A percentile compares a stretch with the other conserved stretches of the same genome.
Conservation (phyloP, 2,888 invertebrate species). For the Agrochola macilenta region DNA sequence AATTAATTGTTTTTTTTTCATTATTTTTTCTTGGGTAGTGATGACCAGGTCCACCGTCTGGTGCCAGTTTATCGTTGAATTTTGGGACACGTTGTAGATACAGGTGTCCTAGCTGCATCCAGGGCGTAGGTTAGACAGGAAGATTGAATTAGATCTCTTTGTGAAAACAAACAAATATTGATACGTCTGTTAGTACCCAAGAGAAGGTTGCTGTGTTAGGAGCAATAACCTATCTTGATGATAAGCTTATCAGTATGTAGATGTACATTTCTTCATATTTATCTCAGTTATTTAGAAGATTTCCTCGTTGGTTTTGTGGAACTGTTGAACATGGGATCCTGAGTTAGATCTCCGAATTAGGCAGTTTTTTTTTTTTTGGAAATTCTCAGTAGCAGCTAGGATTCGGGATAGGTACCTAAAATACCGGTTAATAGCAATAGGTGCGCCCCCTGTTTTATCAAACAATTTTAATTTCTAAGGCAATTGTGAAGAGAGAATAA, state of each 20-base stretch:
- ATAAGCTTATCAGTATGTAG: conserved; percentile 15
- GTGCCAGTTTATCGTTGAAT: too few species aligned
- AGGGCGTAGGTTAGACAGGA: too few species aligned
- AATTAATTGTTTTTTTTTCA: too few species aligned
- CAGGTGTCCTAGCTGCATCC: not conserved
- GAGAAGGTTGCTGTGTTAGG: not conserved
- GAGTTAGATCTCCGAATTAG: not conserved
- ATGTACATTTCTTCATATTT: not conserved
- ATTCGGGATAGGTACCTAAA: too few species aligned
- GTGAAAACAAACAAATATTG: conserved; percentile 13
- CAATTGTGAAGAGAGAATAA: too few species aligned
- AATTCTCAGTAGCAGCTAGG: not conserved
- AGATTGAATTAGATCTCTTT: not conserved
- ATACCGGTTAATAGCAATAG: too few species aligned
- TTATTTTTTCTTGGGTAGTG: too few species aligned
- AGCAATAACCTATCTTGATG: conserved; percentile 14
- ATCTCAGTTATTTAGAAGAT: not conserved
- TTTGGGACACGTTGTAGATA: too few species aligned
- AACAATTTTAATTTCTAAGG: too few species aligned
- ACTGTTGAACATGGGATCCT: not conserved
- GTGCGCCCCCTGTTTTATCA: too few species aligned
- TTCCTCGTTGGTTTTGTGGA: not conserved
- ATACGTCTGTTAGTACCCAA: not conserved
- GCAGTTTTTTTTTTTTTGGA: not conserved
- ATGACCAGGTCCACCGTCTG: too few species aligned